Conservation (phyloP, 1,140 invertebrate genomes). For the Anastrepha ludens region DNA sequence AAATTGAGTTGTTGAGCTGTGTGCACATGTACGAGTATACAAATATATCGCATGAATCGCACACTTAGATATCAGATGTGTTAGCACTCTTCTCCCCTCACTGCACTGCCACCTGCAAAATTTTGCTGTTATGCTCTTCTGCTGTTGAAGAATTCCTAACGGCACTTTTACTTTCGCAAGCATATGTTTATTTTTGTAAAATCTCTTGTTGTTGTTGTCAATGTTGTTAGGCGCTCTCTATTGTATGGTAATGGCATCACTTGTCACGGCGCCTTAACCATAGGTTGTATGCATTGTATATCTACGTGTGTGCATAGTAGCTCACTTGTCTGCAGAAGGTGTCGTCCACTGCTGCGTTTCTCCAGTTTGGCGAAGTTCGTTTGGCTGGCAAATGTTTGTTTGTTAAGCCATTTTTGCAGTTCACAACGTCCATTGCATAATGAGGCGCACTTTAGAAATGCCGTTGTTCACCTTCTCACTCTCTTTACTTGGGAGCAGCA, state of each 20-base stretch:
- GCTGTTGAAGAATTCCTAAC: neutral
- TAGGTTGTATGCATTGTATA: no score
- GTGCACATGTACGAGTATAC: neutral
- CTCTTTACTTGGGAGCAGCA: neutral
- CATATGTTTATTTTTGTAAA: neutral
- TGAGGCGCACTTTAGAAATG: neutral
- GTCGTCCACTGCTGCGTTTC: neutral
- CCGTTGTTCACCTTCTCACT: neutral
- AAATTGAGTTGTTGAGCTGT: constrained; percentile 32
- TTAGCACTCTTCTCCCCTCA: neutral
- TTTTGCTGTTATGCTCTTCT: neutral
- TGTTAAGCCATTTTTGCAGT: neutral
- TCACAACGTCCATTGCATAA: constrained; percentile 16
- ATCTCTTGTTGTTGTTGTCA: neutral
- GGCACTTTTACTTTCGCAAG: constrained; percentile 18
- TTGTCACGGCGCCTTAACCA: neutral
- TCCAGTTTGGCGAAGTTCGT: neutral
- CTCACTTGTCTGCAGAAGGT: neutral
- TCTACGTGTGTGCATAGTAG: neutral
- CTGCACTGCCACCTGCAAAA: no score
- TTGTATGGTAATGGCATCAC: constrained; percentile 22
- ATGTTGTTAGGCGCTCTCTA: neutral
- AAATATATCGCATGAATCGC: neutral
- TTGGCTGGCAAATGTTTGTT: no score
- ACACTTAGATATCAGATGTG: neutral